A percentile compares a stretch with the other conserved stretches of the same genome.
phyloP scores from a whole-genome alignment of 1,140 invertebrate genomes.

The Trichonephila clavata region DNA sequence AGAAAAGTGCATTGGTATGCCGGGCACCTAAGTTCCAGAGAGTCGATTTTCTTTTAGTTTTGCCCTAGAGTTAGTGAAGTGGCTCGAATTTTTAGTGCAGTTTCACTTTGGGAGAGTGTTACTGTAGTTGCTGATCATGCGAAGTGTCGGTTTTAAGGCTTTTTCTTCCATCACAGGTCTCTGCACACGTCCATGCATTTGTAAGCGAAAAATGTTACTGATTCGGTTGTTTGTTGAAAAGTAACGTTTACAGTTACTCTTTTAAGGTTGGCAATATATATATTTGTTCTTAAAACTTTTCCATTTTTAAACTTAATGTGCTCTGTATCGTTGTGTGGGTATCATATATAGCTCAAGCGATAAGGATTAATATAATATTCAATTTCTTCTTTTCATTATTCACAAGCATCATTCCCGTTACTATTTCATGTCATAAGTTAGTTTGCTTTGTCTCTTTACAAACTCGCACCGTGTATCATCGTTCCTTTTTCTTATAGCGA shows the following conservation, averaged over 20 bases:
- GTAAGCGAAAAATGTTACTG: slow-evolving; percentile 14
- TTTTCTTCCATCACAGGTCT: background rate
- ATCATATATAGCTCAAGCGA: too few species aligned
- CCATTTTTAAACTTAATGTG: too few species aligned
- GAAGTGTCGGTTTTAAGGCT: slow-evolving; percentile 40
- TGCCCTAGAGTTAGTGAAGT: slow-evolving; percentile 22
- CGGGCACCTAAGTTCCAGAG: background rate
- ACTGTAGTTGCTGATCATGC: slow-evolving; percentile 37
- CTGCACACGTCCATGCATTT: background rate
- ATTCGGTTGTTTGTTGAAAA: slow-evolving; percentile 17
- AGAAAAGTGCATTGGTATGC: slow-evolving; percentile 32
- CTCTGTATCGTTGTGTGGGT: too few species aligned
- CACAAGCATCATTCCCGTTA: too few species aligned
- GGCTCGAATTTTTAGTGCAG: slow-evolving; percentile 46
- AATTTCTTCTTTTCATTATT: too few species aligned
- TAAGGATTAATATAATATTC: too few species aligned
- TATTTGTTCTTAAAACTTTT: too few species aligned
- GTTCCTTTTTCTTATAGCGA: too few species aligned
- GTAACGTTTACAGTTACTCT: background rate
- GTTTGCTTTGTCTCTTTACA: too few species aligned
- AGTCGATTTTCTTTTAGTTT: slow-evolving; percentile 34
- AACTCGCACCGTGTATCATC: too few species aligned
- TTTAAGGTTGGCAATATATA: too few species aligned
- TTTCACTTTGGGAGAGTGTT: slow-evolving; percentile 23
- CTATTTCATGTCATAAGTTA: too few species aligned